Base-by-base conservation (phyloP, 2,888 invertebrate species). In the Heliconius sara region DNA sequence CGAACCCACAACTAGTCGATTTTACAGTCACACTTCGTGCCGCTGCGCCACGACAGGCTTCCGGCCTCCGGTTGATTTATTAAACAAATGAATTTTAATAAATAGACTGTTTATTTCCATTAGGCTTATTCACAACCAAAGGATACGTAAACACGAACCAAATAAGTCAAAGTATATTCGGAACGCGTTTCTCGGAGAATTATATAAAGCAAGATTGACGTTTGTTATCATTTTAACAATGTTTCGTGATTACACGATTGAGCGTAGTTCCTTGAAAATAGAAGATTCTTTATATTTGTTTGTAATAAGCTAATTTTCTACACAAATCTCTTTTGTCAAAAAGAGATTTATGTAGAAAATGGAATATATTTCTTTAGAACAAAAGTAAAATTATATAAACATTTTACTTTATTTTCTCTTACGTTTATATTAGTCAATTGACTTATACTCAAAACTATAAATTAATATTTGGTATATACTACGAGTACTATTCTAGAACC, bases 161-260 rank as follows among this genome's bases (percentile, higher is more conserved):
- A 57, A 57, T 57, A 57, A 57, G 57, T n/a, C 22, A 22, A 57
- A 57, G 57, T 22, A 57, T 57, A 57, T 91, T 67, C 12, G 34
- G 22, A 34, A n/a, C n/a, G 2, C 5, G 12, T n/a, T n/a, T 39
- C n/a, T 68, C 6, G 7, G n/a, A 25, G 25, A 43, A n/a, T n/a
- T 68, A 22, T 34, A 67, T 3, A 34, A 68, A 43, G 25, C 25
- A 16, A 43, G 43, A 70, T 60, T 73, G n/a, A 47, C 30, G 52
- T 34, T 57, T 72, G 52, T 72, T n/a, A 72, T 73, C n/a, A 57
- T 73, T 60, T 57, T 72, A 73, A 73, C 72, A 34, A 73, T 60
- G 39, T 43, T 34, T 60, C 12, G 30, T 52, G 47, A 52, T 52
- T 34, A 60, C 57, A 34, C 34, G n/a, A 9, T 73, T 60, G 13